Conservation (phyloP, 2,113 vertebrate genomes). For the Propithecus coquereli region DNA sequence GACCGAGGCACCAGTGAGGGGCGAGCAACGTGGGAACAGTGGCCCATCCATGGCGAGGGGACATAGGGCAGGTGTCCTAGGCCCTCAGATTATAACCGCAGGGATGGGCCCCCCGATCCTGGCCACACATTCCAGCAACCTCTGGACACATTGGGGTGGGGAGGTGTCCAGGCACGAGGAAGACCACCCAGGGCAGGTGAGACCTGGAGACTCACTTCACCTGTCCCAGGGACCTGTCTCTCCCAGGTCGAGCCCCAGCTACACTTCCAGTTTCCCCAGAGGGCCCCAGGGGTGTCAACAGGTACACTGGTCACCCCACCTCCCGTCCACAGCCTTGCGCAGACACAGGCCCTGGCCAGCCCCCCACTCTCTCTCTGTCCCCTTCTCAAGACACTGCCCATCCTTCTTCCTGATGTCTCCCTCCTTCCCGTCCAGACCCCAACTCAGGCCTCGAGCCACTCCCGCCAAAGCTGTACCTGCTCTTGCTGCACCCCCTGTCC, state of each 20-base stretch:
- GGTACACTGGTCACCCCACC: neutral
- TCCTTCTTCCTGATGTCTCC: neutral
- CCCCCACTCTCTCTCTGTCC: neutral
- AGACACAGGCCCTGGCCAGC: neutral
- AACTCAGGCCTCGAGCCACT: neutral
- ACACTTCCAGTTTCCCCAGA: neutral
- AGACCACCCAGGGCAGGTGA: neutral
- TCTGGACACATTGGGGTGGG: neutral
- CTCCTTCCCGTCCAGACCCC: neutral
- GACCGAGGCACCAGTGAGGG: neutral
- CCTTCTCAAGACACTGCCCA: neutral
- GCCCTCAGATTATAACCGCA: neutral
- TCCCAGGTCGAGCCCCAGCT: neutral
- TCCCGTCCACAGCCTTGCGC: no score
- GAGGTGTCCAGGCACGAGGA: neutral
- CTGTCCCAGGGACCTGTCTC: neutral
- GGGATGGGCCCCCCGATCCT: neutral
- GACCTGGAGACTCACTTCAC: no score
- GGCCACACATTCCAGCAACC: neutral
- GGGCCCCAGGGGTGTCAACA: neutral
- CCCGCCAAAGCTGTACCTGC: neutral
- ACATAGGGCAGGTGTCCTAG: neutral
- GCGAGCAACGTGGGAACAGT: neutral
- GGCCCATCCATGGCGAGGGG: neutral
- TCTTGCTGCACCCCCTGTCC: rapidly evolving